Base-by-base conservation (phyloP, 2,888 invertebrate species). In the Leucoma salicis region DNA sequence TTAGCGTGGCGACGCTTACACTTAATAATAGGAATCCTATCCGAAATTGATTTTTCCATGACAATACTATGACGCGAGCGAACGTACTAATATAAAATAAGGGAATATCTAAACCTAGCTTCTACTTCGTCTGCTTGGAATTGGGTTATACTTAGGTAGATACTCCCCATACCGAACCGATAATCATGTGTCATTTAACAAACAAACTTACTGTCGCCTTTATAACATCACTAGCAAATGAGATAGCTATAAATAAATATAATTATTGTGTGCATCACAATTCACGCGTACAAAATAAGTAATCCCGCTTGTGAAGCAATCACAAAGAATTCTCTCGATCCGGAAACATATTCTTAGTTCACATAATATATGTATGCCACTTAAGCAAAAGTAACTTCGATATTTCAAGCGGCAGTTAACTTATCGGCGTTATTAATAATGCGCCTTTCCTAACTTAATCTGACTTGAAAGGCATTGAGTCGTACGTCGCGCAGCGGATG, bases 391-490 rank as follows among this genome's bases (percentile, higher is more conserved):
- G 80, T 82, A 78, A 80, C 78, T 82, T 74, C 84, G 82, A 88
- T 88, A 87, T 86, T 85, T 87, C 85, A 87, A 84, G 77, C 74
- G 62, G 63, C 68, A 66, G 74, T 75, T 85, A 84, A 88, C 75
- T 85, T 88, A 88, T 88, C 85, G 87, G 81, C 73, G 83, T 82
- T 88, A 87, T 88, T 87, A 87, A 87, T 85, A 88, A 87, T 72
- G 70, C 71, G 76, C 75, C 82, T 84, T 84, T 82, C 80, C 78
- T 83, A 82, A 85, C 82, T 83, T 88, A 87, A 88, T 88, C 88
- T 82, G 86, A 84, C 86, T 88, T 83, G 82, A 84, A 79, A 84
- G 74, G 82, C 79, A 78, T 82, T 76, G 83, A 84, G 80, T 78
- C 74, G 73, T 69, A 67, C 72, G 78, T 82, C 81, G 82, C 77